These are phyloP conservation scores for Branchellion lobata DNA, from an alignment of 2,888 invertebrate species.

Conservation along the genomic window DNA sequence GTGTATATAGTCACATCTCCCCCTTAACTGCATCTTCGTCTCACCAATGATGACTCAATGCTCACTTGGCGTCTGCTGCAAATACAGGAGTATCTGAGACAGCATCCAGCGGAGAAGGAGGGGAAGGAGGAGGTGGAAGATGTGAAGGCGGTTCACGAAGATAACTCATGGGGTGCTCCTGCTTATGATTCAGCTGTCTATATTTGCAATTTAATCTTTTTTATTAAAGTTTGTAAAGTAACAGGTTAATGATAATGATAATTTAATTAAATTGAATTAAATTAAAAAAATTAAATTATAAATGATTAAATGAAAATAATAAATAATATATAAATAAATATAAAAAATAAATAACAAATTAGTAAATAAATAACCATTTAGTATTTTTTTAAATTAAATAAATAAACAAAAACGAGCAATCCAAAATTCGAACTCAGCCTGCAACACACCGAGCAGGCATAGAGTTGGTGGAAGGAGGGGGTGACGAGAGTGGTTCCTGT, in stretches of 20 bases:
- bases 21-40: no score
- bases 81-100: neutral
- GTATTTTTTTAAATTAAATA: no score
- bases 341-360: no score
- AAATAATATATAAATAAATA: no score
- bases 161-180: conserved; percentile 4
- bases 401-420: no score
- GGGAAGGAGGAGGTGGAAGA: neutral
- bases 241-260: neutral
- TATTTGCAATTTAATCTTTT: neutral
- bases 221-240: neutral
- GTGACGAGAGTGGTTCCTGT: neutral
- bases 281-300: no score
- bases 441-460: conserved; percentile 28
- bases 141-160: conserved; percentile 13
- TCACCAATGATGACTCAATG: no score
- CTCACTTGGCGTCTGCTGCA: no score
- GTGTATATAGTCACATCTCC: no score
- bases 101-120: neutral
- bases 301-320: no score
- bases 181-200: neutral
- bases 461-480: conserved; percentile 18
- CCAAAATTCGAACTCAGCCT: no score
- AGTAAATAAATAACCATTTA: no score
- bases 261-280: neutral